These are phyloP conservation scores for Meles meles DNA, from an alignment of 2,113 vertebrate species.

Conservation along the genomic window DNA sequence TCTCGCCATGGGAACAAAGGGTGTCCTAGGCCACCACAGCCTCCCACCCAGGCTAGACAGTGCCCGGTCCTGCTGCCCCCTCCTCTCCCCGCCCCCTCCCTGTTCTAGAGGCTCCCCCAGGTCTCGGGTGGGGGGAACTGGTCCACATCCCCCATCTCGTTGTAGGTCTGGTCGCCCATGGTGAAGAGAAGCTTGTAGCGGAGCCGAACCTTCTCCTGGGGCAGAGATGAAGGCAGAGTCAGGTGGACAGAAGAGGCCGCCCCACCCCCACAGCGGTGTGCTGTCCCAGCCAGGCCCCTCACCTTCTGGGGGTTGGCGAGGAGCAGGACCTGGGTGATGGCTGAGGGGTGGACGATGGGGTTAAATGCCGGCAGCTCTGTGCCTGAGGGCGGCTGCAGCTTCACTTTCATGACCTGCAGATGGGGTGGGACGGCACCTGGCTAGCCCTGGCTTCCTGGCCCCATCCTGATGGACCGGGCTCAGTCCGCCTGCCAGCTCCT, in stretches of 20 bases:
- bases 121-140: constrained; percentile 93
- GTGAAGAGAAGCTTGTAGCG: constrained; percentile 96
- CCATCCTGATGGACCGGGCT: background rate
- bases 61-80: background rate
- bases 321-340: constrained; percentile 96
- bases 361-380: constrained; percentile 94
- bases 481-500: background rate
- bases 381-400: constrained; percentile 94
- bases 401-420: constrained; percentile 94
- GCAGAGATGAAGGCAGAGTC: background rate
- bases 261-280: background rate
- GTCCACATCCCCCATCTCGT: constrained; percentile 95
- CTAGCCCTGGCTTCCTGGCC: background rate
- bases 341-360: constrained; percentile 93
- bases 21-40: background rate
- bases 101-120: constrained; percentile 91
- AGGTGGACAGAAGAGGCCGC: background rate
- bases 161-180: constrained; percentile 90
- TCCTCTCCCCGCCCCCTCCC: constrained; percentile 40
- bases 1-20: constrained; percentile 1
- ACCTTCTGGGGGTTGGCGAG: constrained; percentile 98
- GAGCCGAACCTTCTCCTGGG: constrained; percentile 96
- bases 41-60: background rate
- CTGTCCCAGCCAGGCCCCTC: background rate
- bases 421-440: background rate